Conservation (phyloP, 2,888 invertebrate species). For the Mechanitis mazaeus region DNA sequence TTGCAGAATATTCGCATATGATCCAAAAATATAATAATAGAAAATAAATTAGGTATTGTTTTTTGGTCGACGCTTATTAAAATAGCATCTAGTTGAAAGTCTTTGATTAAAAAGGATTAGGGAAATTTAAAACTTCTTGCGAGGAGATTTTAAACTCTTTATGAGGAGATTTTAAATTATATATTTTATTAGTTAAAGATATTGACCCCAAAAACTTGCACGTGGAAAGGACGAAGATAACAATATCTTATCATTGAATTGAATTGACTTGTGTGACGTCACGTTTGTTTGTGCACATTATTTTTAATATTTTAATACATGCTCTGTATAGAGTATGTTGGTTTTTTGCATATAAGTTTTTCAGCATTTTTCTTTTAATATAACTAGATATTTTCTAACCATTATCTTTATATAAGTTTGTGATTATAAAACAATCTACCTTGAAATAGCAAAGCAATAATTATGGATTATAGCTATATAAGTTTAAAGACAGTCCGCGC, state of each 20-base stretch:
- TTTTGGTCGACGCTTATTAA: too few relatives aligned
- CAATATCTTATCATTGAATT: too few relatives aligned
- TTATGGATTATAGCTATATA: conserved; percentile 1
- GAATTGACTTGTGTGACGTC: neutral
- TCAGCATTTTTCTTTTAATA: neutral
- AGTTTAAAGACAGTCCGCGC: neutral
- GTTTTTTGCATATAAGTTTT: neutral
- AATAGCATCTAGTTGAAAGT: too few relatives aligned
- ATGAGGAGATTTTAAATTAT: too few relatives aligned
- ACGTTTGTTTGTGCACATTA: neutral
- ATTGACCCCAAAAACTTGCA: too few relatives aligned
- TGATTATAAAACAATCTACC: conserved; percentile 17
- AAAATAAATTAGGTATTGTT: too few relatives aligned
- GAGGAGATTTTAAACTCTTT: too few relatives aligned
- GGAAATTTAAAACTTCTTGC: too few relatives aligned
- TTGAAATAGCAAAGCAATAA: conserved; percentile 18
- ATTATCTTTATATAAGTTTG: neutral
- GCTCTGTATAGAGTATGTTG: neutral
- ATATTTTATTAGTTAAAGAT: too few relatives aligned
- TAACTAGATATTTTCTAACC: neutral
- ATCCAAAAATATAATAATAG: neutral
- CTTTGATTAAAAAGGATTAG: too few relatives aligned
- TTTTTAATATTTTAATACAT: neutral
- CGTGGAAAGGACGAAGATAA: too few relatives aligned
- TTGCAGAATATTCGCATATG: neutral